Conservation (phyloP, 1,140 invertebrate species). For the Brachionus sp. region DNA sequence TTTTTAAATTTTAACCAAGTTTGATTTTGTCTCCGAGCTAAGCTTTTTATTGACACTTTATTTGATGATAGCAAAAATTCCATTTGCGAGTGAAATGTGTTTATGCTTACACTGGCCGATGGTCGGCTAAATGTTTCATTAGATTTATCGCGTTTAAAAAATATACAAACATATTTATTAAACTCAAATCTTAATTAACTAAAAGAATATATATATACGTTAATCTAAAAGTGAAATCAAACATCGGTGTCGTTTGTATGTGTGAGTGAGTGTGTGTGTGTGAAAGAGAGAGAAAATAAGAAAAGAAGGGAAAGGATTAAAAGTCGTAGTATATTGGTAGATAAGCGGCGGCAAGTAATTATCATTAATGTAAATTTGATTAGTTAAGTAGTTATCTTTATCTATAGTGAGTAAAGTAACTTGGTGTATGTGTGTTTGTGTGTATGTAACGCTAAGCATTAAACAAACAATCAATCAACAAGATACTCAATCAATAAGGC, state of each 20-base stretch:
- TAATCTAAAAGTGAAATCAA: slow-evolving; percentile 22
- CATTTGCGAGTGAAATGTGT: slow-evolving; percentile 32
- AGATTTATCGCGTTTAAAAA: not conserved
- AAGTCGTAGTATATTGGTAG: not conserved
- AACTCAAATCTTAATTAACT: slow-evolving; percentile 34
- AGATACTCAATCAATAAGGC: slow-evolving; percentile 34
- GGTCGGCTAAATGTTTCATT: not conserved
- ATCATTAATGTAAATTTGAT: slow-evolving; percentile 45
- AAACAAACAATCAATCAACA: slow-evolving; percentile 45
- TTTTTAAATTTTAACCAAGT: not conserved
- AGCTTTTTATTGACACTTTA: not conserved
- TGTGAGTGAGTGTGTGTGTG: not conserved
- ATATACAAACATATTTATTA: not conserved
- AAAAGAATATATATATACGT: slow-evolving; percentile 11
- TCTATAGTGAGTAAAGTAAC: slow-evolving; percentile 22
- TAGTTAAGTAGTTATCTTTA: slow-evolving; percentile 42
- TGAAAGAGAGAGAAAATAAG: not conserved
- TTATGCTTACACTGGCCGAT: slow-evolving; percentile 24
- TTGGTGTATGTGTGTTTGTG: not conserved
- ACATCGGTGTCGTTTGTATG: not conserved
- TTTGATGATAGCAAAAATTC: slow-evolving; percentile 11
- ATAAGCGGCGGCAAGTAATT: slow-evolving; percentile 17
- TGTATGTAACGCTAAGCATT: slow-evolving; percentile 18
- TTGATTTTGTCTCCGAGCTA: not conserved
- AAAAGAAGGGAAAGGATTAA: not conserved